Evolutionary conservation across 2,113 vertebrate genomes (phyloP).

Genomic region (Rhinolophus ferrumequinum): DNA sequence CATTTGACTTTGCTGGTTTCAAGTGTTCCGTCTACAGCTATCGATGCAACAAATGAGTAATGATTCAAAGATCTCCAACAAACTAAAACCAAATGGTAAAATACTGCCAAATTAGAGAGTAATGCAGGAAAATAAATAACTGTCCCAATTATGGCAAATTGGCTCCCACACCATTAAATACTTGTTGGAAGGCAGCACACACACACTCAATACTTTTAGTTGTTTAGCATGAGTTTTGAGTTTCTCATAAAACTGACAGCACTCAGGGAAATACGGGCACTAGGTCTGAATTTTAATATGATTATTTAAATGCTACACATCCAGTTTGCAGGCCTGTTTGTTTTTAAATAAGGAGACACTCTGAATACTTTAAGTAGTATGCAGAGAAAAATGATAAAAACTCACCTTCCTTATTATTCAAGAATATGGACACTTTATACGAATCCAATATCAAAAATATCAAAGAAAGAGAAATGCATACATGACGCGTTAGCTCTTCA

Average conservation of each 20-base stretch:
- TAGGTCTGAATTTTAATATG: constrained; percentile 86
- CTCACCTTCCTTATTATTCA: constrained; percentile 75
- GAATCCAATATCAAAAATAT: constrained; percentile 66
- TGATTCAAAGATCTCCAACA: constrained; percentile 69
- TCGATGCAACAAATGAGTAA: background rate
- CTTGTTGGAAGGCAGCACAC: constrained; percentile 79
- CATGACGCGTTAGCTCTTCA: constrained; percentile 61
- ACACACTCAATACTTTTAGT: constrained; percentile 74
- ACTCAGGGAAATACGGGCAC: constrained; percentile 83
- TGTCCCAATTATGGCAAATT: constrained; percentile 74
- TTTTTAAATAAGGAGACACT: constrained; percentile 85
- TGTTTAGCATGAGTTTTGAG: constrained; percentile 83
- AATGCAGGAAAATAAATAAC: constrained; percentile 77
- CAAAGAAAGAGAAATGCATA: constrained; percentile 31
- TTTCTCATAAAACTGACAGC: constrained; percentile 87
- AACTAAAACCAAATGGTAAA: constrained; percentile 69
- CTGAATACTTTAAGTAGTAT: constrained; percentile 80
- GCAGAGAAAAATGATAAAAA: constrained; percentile 75
- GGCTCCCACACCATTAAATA: constrained; percentile 80
- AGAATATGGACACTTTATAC: constrained; percentile 71
- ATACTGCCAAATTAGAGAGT: constrained; percentile 67
- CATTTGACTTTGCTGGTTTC: constrained; percentile 14
- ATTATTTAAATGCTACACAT: constrained; percentile 87
- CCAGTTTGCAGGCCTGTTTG: constrained; percentile 86
- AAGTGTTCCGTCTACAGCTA: constrained; percentile 48